A percentile compares a stretch with the other conserved stretches of the same genome.
Conservation (phyloP, 2,888 invertebrate species). For the Agapostemon virescens region DNA sequence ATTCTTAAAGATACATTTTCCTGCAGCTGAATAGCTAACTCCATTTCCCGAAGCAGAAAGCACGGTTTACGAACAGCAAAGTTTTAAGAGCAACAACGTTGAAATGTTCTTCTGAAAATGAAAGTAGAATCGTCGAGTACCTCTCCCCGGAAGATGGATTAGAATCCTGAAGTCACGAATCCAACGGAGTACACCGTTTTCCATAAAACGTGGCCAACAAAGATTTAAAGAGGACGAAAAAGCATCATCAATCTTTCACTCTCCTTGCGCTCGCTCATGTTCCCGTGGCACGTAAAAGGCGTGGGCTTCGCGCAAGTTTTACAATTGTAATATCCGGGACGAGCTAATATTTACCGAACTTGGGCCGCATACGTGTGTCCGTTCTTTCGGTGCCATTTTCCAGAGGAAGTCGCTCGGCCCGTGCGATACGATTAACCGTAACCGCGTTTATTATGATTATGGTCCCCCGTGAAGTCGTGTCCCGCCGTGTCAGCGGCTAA, state of each 20-base stretch:
- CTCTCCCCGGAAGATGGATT: not conserved
- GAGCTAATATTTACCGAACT: constrained; percentile 44
- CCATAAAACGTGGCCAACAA: constrained; percentile 1
- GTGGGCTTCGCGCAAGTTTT: constrained; percentile 34
- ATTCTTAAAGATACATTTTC: not conserved
- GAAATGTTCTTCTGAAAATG: not conserved
- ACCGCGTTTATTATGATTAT: constrained; percentile 51
- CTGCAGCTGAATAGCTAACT: not conserved
- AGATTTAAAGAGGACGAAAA: not conserved
- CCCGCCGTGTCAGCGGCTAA: constrained; percentile 34
- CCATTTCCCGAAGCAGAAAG: not conserved
- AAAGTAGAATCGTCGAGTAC: not conserved
- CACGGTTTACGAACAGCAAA: not conserved
- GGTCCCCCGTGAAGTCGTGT: constrained; percentile 41
- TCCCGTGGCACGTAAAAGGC: not conserved
- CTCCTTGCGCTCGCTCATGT: not conserved
- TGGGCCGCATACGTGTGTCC: constrained; percentile 20
- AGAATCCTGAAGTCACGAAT: not conserved
- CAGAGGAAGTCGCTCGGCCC: constrained; percentile 18
- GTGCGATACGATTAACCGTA: constrained; percentile 43
- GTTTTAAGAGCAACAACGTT: not conserved
- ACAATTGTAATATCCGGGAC: constrained; percentile 43
- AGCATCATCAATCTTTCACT: constrained; percentile 13
- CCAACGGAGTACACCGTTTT: not conserved
- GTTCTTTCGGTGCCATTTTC: constrained; percentile 22